Percentiles rank a stretch among this genome's conserved stretches.
These are phyloP conservation scores for Morone saxatilis DNA, from an alignment of 2,113 vertebrate species.

Conservation along the genomic window DNA sequence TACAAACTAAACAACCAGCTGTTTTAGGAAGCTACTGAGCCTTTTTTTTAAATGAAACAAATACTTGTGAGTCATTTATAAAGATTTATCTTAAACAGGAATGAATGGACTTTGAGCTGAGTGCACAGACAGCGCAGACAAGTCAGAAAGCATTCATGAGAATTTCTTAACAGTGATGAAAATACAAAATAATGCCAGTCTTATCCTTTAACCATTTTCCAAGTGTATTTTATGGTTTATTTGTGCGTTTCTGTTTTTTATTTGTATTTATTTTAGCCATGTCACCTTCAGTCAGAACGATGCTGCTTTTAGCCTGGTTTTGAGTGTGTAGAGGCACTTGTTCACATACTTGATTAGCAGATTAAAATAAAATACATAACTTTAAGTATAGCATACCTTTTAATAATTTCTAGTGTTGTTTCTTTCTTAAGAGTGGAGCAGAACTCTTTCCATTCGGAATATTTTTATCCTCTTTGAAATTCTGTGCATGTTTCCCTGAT, in stretches of 20 bases:
- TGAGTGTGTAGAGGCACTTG: background rate
- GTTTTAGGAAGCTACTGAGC: background rate
- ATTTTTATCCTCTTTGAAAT: slow-evolving; percentile 32
- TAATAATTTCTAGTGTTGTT: background rate
- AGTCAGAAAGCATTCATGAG: background rate
- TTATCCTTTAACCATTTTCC: background rate
- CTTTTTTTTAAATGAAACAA: background rate
- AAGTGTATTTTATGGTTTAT: background rate
- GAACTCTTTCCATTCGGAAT: slow-evolving; percentile 4
- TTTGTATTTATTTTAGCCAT: background rate
- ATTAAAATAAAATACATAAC: background rate
- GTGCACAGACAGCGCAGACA: background rate
- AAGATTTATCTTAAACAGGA: background rate
- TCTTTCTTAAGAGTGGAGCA: slow-evolving; percentile 7
- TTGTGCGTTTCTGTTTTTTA: background rate
- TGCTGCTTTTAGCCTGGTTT: background rate
- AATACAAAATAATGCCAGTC: background rate
- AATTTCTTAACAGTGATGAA: background rate
- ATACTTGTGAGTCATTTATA: background rate
- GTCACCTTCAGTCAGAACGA: background rate
- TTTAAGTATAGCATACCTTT: background rate
- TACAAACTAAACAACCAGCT: background rate
- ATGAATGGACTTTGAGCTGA: background rate
- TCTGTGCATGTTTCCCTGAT: slow-evolving; percentile 34
- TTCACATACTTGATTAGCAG: background rate